Evolutionary conservation across 2,113 vertebrate species (phyloP).

Genomic region (Axis porcinus): DNA sequence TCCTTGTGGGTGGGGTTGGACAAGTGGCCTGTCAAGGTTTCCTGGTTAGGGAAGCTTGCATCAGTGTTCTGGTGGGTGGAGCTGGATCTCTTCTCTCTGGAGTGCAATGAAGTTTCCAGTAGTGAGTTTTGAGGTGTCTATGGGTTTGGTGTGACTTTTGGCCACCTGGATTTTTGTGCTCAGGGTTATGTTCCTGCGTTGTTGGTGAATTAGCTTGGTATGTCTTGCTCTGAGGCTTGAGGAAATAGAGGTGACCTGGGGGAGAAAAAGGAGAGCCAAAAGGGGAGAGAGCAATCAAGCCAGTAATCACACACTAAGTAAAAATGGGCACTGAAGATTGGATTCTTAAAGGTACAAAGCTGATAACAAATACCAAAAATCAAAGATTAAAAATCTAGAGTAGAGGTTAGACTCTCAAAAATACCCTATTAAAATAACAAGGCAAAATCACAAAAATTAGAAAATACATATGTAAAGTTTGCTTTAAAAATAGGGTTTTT

Average conservation of each 20-base stretch:
- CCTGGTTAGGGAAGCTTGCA: not conserved
- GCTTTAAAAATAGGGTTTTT: not conserved
- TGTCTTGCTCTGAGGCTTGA: not conserved
- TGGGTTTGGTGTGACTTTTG: not conserved
- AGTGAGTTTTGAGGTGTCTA: not conserved
- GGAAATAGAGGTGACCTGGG: not conserved
- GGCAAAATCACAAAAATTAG: not conserved
- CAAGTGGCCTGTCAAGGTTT: not conserved
- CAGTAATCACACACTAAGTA: not conserved
- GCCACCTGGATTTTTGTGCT: not conserved
- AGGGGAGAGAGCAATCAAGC: not conserved
- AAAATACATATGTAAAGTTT: not conserved
- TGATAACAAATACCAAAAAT: not conserved
- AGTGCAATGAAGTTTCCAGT: not conserved
- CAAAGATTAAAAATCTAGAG: not conserved
- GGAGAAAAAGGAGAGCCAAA: not conserved
- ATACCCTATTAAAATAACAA: not conserved
- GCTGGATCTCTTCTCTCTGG: not conserved
- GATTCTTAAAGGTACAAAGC: not conserved
- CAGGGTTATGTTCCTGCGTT: not conserved
- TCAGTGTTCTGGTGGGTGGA: not conserved
- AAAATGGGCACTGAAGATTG: not conserved
- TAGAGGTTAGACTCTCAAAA: not conserved
- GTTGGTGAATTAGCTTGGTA: not conserved
- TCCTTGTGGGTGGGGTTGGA: not conserved